These are phyloP conservation scores for Heterodera filipjevi DNA, from an alignment of 2,888 invertebrate genomes.

Conservation along the genomic window DNA sequence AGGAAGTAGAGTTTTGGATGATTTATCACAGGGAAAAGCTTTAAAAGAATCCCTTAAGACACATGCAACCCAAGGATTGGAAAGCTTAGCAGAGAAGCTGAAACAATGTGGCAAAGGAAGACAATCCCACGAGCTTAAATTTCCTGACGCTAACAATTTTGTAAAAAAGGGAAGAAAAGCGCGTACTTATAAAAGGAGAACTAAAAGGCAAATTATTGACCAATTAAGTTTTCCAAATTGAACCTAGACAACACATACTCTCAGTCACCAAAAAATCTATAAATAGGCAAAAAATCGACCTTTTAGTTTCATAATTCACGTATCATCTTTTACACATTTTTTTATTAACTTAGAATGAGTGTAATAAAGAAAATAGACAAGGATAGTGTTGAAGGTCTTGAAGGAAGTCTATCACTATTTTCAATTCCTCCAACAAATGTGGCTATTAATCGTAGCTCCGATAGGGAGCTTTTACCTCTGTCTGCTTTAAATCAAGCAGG, in stretches of 20 bases:
- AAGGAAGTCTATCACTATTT: background rate
- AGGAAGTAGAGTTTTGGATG: slow-evolving; percentile 6
- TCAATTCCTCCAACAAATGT: background rate
- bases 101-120: slow-evolving; percentile 19
- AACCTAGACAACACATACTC: too few species aligned
- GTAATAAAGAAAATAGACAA: background rate
- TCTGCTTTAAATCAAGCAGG: slow-evolving; percentile 14
- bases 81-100: slow-evolving; percentile 3
- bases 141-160: too few species aligned
- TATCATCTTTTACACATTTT: background rate
- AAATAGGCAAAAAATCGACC: too few species aligned
- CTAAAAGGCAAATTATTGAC: too few species aligned
- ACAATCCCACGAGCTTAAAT: too few species aligned
- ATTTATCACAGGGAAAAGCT: slow-evolving; percentile 17
- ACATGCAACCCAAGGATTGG: slow-evolving; percentile 1
- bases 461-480: slow-evolving; percentile 8
- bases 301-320: background rate
- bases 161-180: background rate
- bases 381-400: slow-evolving; percentile 14
- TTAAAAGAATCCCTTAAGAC: slow-evolving; percentile 8
- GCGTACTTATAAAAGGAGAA: too few species aligned
- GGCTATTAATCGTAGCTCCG: background rate
- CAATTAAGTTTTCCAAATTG: too few species aligned
- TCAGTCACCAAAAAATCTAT: too few species aligned
- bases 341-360: background rate